Percentiles rank a stretch among this genome's conserved stretches.
These are phyloP conservation scores for Trichomalopsis sarcophagae DNA, from an alignment of 1,140 invertebrate genomes.

Conservation along the genomic window DNA sequence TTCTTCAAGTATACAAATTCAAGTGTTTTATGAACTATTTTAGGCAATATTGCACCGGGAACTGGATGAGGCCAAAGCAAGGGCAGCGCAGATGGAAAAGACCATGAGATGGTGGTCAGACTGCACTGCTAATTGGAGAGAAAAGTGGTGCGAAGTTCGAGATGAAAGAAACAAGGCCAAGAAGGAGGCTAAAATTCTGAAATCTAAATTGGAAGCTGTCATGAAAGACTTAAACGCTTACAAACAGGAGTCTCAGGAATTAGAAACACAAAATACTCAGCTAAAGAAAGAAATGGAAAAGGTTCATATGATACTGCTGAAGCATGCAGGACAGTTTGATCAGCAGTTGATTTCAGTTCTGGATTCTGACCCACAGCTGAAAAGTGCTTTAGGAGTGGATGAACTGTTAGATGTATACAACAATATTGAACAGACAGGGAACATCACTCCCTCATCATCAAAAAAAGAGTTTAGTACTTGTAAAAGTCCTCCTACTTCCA, in stretches of 20 bases:
- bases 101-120: constrained; percentile 99
- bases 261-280: constrained; percentile 87
- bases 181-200: constrained; percentile 89
- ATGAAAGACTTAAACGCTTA: constrained; percentile 85
- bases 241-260: constrained; percentile 87
- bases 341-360: constrained; percentile 68
- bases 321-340: constrained; percentile 82
- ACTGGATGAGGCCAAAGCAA: constrained; percentile 90
- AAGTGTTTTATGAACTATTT: neutral
- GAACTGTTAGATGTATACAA: constrained; percentile 70
- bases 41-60: constrained; percentile 85
- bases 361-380: constrained; percentile 69
- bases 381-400: constrained; percentile 67
- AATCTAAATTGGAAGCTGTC: constrained; percentile 85
- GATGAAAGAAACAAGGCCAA: constrained; percentile 90
- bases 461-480: constrained; percentile 57
- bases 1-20: constrained; percentile 6
- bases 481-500: constrained; percentile 56
- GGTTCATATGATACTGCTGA: constrained; percentile 80
- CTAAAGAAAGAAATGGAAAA: constrained; percentile 88
- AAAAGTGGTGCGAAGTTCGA: constrained; percentile 96
- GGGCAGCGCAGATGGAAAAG: constrained; percentile 98
- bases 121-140: constrained; percentile 92
- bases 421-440: constrained; percentile 60
- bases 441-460: constrained; percentile 37